These are phyloP conservation scores for Peromyscus attwateri DNA, from an alignment of 2,797 vertebrate species.

Conservation along the genomic window DNA sequence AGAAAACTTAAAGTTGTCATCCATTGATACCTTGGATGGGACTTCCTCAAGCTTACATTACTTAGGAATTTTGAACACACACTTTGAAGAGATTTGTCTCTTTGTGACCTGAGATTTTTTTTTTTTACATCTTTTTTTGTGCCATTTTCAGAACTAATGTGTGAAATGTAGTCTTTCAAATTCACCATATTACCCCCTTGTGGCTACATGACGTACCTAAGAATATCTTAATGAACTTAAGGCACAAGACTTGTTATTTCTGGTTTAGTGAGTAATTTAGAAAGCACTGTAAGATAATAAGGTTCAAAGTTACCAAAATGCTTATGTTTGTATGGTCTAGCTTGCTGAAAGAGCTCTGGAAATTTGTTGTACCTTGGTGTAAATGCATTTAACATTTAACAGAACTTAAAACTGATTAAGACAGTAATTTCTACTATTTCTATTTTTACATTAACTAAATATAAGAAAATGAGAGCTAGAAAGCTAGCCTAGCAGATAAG, in stretches of 20 bases:
- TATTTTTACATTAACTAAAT: not conserved
- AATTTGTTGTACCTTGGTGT: not conserved
- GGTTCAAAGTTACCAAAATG: constrained; percentile 9
- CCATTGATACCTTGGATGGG: not conserved
- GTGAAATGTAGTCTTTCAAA: not conserved
- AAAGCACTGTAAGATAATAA: constrained; percentile 2
- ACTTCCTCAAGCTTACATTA: not conserved
- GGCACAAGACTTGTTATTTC: not conserved
- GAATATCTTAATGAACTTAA: not conserved
- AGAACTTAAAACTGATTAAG: not conserved
- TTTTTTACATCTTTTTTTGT: not conserved
- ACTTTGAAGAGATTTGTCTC: not conserved
- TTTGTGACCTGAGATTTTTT: not conserved
- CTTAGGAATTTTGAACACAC: not conserved
- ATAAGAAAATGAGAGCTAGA: not conserved
- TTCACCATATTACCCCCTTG: not conserved
- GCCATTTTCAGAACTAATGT: not conserved
- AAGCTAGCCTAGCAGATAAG: not conserved
- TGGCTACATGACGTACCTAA: not conserved
- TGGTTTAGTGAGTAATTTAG: not conserved
- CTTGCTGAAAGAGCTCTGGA: not conserved
- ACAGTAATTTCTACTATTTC: not conserved
- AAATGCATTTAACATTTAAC: not conserved
- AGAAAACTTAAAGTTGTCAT: too few relatives aligned
- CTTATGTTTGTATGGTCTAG: not conserved